phyloP scores from a whole-genome alignment of 1,140 invertebrate genomes.

The Philopotamus ludificatus region DNA sequence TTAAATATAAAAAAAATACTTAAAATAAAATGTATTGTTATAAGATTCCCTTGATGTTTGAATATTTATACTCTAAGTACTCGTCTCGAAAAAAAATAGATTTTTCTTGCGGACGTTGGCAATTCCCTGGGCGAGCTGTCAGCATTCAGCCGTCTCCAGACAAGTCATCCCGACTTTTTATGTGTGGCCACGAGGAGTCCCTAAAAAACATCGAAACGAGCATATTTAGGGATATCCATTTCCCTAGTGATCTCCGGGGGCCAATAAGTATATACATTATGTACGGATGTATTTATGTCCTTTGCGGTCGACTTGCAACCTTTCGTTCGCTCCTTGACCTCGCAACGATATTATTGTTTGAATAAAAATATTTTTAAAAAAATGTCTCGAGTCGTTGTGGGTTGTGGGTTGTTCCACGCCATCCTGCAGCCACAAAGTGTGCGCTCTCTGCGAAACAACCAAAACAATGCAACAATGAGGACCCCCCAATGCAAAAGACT shows the following conservation, averaged over 20 bases:
- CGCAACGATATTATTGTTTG: no score
- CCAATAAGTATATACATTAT: constrained; percentile 18
- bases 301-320: constrained; percentile 11
- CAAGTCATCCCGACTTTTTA: constrained; percentile 6
- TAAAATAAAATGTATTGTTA: no score
- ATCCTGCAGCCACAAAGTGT: constrained; percentile 13
- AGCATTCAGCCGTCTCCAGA: background rate
- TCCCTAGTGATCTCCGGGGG: constrained; percentile 18
- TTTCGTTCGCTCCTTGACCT: background rate
- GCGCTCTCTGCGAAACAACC: background rate
- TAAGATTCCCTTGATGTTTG: no score
- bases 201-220: constrained; percentile 12
- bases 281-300: constrained; percentile 15
- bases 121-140: constrained; percentile 5
- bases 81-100: no score
- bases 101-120: no score
- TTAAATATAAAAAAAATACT: no score
- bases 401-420: background rate
- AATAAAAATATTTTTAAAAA: no score
- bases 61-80: no score
- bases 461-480: constrained; percentile 9
- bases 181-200: background rate
- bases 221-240: constrained; percentile 22
- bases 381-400: no score
- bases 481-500: background rate